These are phyloP conservation scores for Agrotis clavis DNA, from an alignment of 2,888 invertebrate genomes.

Conservation along the genomic window DNA sequence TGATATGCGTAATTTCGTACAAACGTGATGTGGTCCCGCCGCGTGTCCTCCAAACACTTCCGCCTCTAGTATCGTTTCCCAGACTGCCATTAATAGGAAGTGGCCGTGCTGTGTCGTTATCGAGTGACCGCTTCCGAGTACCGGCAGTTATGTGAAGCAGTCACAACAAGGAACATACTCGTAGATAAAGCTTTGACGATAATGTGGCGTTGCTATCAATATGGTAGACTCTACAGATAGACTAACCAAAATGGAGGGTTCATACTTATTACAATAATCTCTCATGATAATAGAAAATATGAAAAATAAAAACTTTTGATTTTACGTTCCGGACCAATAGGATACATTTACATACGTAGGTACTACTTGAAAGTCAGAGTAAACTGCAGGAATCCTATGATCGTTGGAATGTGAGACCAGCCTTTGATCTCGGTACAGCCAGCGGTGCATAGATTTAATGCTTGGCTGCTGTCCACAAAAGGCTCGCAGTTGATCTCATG, in stretches of 20 bases:
- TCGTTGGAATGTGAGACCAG: neutral
- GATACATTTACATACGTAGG: no score
- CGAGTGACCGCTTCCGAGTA: slow-evolving; percentile 47
- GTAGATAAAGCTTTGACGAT: neutral
- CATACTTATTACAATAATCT: no score
- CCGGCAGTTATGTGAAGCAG: neutral
- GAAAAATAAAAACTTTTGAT: no score
- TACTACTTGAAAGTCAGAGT: neutral
- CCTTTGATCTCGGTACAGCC: neutral
- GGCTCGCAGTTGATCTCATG: neutral
- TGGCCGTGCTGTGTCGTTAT: slow-evolving; percentile 14
- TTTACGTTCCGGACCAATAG: neutral
- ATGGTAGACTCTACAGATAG: no score
- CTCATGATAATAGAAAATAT: no score
- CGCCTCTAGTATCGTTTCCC: slow-evolving; percentile 3
- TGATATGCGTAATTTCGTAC: no score
- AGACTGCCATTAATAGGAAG: slow-evolving; percentile 7
- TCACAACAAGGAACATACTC: neutral
- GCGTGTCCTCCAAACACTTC: neutral
- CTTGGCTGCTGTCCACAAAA: slow-evolving; percentile 5
- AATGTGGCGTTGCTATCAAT: neutral
- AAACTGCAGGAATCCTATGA: neutral
- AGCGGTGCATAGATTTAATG: neutral
- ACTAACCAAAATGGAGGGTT: no score
- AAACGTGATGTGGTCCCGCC: neutral